Evolutionary conservation across 2,113 vertebrate genomes (phyloP), one percentile per base, ranked within the genome.

Genomic region (Pseudonaja textilis): DNA sequence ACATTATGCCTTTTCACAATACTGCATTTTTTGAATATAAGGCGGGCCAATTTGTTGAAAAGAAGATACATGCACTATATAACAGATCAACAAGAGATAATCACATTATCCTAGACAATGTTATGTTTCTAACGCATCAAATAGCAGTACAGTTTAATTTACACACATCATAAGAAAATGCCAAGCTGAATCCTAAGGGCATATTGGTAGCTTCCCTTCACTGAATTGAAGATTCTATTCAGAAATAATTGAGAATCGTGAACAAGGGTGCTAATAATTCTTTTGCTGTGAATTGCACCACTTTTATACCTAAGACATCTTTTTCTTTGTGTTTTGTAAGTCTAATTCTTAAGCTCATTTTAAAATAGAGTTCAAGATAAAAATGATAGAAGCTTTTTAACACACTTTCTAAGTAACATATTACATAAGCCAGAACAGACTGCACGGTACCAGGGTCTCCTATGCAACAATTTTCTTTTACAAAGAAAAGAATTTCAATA

Each of bases 311-410:
- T 90, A 89, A 42, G 88, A 93, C 94, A 89, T 85, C 50, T 90
- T 16, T 81, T 94, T 94, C 61, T 34, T 29, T 3, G 52, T 88
- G 91, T 90, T 88, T 94, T 90, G 94, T 69, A 87, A 94, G 94
- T 89, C 89, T 88, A 93, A n/a, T 0, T 0, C 39, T 56, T 0
- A 20, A 87, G 90, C 94, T 96, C 85, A 93, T 42, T 0, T 20
- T 12, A 88, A 92, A 93, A 93, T 42, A 93, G 69, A 54, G 91
- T 45, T 92, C 39, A 1, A 45, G 93, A 93, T 89, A 95, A 91
- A 91, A 50, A 93, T 93, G 89, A 47, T 89, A 56, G 14, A 0
- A 57, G 4, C 12, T 5, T 34, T 12, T 34, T 12, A 20, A 45
- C 64, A 47, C 23, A 11, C 12, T 86, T 86, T 86, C 22, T 26